A percentile compares a stretch with the other conserved stretches of the same genome.
Conservation (phyloP, 1,140 invertebrate species). For the Rhopalosiphum maidis region DNA sequence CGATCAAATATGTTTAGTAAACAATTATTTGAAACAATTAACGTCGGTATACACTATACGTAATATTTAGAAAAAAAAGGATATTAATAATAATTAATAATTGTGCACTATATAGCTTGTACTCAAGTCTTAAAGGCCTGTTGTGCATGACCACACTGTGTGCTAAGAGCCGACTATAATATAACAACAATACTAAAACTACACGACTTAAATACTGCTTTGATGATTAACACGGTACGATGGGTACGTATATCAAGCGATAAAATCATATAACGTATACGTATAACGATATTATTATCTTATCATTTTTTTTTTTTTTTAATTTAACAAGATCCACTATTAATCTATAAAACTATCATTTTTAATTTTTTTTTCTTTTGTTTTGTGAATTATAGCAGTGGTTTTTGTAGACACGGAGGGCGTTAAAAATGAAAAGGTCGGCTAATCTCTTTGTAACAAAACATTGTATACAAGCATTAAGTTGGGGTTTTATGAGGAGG, state of each 20-base stretch:
- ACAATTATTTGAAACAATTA: background rate
- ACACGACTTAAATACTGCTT: background rate
- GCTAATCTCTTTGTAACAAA: background rate
- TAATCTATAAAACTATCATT: slow-evolving; percentile 3
- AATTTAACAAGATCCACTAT: background rate
- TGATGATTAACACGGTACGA: background rate
- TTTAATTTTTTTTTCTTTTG: background rate
- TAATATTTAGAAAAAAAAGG: too few species aligned
- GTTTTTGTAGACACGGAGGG: slow-evolving; percentile 11
- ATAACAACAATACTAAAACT: slow-evolving; percentile 5
- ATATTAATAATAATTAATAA: background rate
- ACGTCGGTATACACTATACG: too few species aligned
- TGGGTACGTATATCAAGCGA: background rate
- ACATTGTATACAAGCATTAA: background rate
- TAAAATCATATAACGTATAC: background rate
- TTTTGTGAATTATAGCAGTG: slow-evolving; percentile 23
- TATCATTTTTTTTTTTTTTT: slow-evolving; percentile 21
- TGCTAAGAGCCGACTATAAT: background rate
- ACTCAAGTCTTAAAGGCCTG: background rate
- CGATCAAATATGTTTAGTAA: background rate
- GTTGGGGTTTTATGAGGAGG: slow-evolving; percentile 21
- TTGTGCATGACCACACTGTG: background rate
- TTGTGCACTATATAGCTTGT: background rate
- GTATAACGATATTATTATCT: background rate
- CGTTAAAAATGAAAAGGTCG: slow-evolving; percentile 38